Evolutionary conservation across 1,140 invertebrate genomes (phyloP).

Genomic region (Tetramorium alpestre): DNA sequence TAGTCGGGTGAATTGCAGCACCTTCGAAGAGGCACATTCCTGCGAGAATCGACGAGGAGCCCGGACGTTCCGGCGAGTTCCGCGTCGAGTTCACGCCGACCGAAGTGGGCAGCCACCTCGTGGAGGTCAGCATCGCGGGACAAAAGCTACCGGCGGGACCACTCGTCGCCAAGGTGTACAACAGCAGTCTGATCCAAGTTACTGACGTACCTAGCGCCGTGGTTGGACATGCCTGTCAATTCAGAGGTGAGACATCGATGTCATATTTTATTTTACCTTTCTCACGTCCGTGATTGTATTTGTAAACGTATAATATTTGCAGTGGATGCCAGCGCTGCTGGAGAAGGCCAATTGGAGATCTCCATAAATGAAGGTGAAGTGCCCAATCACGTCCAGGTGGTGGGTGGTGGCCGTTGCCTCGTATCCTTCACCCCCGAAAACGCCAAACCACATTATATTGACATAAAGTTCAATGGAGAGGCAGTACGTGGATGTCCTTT

Average conservation of each 20-base stretch:
- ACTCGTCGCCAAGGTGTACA: conserved; percentile 96
- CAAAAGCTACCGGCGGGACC: conserved; percentile 94
- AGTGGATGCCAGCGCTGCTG: conserved; percentile 98
- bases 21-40: conserved; percentile 90
- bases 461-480: conserved; percentile 99
- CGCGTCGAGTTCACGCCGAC: conserved; percentile 95
- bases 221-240: conserved; percentile 96
- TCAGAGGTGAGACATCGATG: conserved; percentile 89
- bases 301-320: conserved; percentile 75
- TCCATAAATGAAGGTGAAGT: conserved; percentile 99
- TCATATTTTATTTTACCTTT: background rate
- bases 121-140: conserved; percentile 94
- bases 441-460: conserved; percentile 96
- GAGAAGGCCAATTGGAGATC: conserved; percentile 98
- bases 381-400: conserved; percentile 98
- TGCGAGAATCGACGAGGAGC: conserved; percentile 90
- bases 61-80: conserved; percentile 92
- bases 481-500: conserved; percentile 97
- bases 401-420: conserved; percentile 96
- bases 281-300: background rate
- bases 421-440: conserved; percentile 98
- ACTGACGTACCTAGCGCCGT: conserved; percentile 96
- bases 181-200: conserved; percentile 95
- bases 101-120: conserved; percentile 96
- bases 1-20: conserved; percentile 80